A percentile compares a stretch with the other conserved stretches of the same genome.
Evolutionary conservation across 2,797 vertebrate species (phyloP).

Genomic region (Hippopotamyrus pictus): DNA sequence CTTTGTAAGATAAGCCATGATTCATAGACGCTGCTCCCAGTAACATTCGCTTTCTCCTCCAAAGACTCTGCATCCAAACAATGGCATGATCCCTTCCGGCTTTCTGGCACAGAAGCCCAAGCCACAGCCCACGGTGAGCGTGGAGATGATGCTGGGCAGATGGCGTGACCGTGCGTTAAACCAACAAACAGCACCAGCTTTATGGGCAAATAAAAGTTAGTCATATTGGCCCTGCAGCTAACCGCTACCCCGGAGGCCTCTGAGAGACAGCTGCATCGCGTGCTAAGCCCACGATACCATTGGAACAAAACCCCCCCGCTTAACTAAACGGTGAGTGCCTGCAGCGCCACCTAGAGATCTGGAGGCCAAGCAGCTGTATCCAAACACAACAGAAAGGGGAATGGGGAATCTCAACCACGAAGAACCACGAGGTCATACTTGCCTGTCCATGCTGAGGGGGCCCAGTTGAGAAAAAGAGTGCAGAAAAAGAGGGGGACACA

Average conservation of each 20-base stretch:
- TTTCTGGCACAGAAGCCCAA: neutral
- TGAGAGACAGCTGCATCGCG: neutral
- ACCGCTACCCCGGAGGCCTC: neutral
- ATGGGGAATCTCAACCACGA: neutral
- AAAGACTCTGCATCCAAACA: neutral
- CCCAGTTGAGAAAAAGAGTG: constrained; percentile 62
- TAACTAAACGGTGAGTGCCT: neutral
- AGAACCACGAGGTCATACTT: constrained; percentile 71
- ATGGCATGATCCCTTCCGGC: neutral
- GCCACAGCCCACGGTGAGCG: neutral
- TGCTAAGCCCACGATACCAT: neutral
- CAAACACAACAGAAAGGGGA: neutral
- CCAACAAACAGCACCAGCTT: neutral
- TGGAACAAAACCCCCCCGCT: neutral
- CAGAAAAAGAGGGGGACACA: constrained; percentile 14
- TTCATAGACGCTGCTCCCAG: neutral
- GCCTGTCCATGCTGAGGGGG: constrained; percentile 67
- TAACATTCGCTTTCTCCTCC: neutral
- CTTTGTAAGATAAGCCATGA: constrained; percentile 1
- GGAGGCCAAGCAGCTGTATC: neutral
- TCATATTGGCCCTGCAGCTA: neutral
- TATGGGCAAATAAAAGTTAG: neutral
- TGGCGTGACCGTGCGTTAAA: neutral
- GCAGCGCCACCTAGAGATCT: neutral
- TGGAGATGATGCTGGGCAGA: neutral